phyloP scores from a whole-genome alignment of 2,113 vertebrate species.

The Neotoma lepida region DNA sequence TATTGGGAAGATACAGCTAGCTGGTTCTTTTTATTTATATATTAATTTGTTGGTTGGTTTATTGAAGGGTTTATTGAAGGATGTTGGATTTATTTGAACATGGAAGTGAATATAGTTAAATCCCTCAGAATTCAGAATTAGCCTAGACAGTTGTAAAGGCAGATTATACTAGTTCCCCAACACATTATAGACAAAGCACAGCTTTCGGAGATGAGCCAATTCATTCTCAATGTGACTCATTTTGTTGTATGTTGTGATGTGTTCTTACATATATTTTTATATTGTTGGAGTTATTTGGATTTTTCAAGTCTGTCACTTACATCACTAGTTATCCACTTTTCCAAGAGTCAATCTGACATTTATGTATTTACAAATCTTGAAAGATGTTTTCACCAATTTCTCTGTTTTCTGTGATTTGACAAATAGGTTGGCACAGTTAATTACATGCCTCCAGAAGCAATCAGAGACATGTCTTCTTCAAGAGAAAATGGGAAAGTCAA shows the following conservation, averaged over 20 bases:
- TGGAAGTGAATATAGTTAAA: neutral
- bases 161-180: neutral
- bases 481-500: constrained; percentile 90
- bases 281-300: constrained; percentile 33
- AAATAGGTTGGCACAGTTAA: constrained; percentile 95
- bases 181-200: neutral
- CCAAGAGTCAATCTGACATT: constrained; percentile 25
- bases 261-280: constrained; percentile 8
- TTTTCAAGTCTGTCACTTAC: constrained; percentile 16
- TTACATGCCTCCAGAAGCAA: constrained; percentile 98
- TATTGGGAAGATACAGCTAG: constrained; percentile 1
- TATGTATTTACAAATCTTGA: constrained; percentile 32
- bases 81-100: neutral
- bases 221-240: neutral
- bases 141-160: neutral
- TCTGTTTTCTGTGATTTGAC: constrained; percentile 65
- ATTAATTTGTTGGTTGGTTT: neutral
- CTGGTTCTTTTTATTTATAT: neutral
- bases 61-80: neutral
- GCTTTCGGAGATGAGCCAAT: neutral
- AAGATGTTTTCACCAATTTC: constrained; percentile 50
- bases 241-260: neutral
- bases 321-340: constrained; percentile 26
- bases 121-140: constrained; percentile 37
- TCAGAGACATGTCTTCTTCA: constrained; percentile 94